phyloP scores from a whole-genome alignment of 2,797 vertebrate species.

The Sebastes nivosus region DNA sequence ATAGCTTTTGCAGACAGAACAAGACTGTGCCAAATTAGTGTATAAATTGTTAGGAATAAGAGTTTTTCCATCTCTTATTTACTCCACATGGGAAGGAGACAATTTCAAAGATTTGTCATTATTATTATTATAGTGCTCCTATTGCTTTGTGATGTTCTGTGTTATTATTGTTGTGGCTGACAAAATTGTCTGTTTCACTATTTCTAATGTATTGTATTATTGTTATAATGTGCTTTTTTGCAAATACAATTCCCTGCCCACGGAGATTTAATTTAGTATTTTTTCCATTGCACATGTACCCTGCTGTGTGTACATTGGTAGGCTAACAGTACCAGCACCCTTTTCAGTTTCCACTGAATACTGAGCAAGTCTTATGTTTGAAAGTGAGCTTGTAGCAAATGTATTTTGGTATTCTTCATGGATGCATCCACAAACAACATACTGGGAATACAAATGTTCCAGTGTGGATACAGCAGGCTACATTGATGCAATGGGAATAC shows the following conservation, averaged over 20 bases:
- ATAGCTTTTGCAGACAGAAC: conserved; percentile 2
- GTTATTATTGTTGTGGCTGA: background rate
- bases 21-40: background rate
- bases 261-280: background rate
- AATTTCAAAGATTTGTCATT: background rate
- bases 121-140: background rate
- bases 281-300: background rate
- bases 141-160: conserved; percentile 12
- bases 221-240: conserved; percentile 5
- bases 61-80: background rate
- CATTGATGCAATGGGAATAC: background rate
- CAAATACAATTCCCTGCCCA: conserved; percentile 15
- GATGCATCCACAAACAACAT: background rate
- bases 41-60: background rate
- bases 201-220: conserved; percentile 14
- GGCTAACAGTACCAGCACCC: background rate
- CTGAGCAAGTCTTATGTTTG: conserved; percentile 13
- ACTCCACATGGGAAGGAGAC: background rate
- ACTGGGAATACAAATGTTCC: conserved; percentile 15
- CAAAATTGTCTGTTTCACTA: conserved; percentile 1
- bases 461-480: conserved; percentile 22
- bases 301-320: conserved; percentile 12
- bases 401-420: conserved; percentile 2
- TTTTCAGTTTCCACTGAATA: conserved; percentile 12
- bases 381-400: conserved; percentile 1